phyloP scores from a whole-genome alignment of 2,113 vertebrate species.

The Syrrhaptes paradoxus region DNA sequence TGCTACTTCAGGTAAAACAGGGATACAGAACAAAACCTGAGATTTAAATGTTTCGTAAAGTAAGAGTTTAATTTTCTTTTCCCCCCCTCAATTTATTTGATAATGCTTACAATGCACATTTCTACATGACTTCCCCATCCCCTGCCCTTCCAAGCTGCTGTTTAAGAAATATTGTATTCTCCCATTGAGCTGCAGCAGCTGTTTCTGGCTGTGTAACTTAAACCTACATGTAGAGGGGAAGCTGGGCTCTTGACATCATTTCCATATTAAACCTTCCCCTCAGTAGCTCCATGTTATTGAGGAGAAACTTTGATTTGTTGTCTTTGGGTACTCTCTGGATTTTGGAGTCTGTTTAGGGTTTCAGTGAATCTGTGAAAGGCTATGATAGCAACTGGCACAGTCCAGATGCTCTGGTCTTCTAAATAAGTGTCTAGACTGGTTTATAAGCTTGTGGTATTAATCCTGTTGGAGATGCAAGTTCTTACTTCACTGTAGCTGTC shows the following conservation, averaged over 20 bases:
- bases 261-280: conserved; percentile 45
- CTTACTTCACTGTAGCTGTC: neutral
- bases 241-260: conserved; percentile 40
- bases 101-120: conserved; percentile 28
- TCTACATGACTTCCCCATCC: neutral
- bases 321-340: conserved; percentile 15
- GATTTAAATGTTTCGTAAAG: neutral
- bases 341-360: conserved; percentile 41
- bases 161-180: neutral
- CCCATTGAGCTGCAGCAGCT: conserved; percentile 29
- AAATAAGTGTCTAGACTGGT: conserved; percentile 10
- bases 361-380: conserved; percentile 18
- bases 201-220: conserved; percentile 62
- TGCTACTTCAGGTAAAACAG: neutral
- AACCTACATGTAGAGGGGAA: conserved; percentile 26
- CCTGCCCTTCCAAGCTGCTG: conserved; percentile 15
- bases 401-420: neutral
- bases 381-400: neutral
- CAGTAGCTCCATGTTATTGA: conserved; percentile 11
- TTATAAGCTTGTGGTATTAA: conserved; percentile 25
- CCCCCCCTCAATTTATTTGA: neutral
- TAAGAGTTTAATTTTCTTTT: neutral
- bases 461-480: neutral
- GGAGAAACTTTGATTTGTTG: conserved; percentile 20
- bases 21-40: neutral